Base-by-base conservation (phyloP, 2,797 vertebrate genomes). In the Dryobates pubescens region DNA sequence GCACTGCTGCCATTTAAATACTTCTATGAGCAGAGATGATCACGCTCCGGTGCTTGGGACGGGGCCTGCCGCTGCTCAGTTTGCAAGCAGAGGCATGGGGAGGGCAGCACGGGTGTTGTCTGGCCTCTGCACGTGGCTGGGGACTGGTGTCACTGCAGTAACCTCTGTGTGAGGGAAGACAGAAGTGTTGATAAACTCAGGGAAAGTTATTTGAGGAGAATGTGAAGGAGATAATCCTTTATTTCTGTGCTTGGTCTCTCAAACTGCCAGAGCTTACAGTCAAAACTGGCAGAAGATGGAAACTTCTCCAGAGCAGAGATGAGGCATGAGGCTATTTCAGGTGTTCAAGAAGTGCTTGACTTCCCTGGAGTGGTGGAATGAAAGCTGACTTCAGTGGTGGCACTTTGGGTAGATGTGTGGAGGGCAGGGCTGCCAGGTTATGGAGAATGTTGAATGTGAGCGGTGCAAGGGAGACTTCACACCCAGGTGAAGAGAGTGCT, bases 211-310 rank as follows among this genome's bases (percentile, higher is more conserved):
- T 78, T 62, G 57, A 67, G 59, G 23, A 57, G 47, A 79, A 68
- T 64, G 83, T 0, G 0, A 67, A 80, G 45, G 18, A 49, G 10
- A 9, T 0, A 0, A 4, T 70, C 27, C 17, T 67, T 74, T 81
- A 13, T 78, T 83, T 77, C 20, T 5, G 1, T 23, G 27, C 19
- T 63, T 10, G 1, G 5, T 30, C 41, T 47, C 64, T 65, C 59
- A 78, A 56, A 49, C 4, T 3, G 0, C 36, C 47, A 41, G 27
- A 71, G 5, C 6, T 82, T 86, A 32, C 56, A 51, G 62, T 56
- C 34, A 56, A 84, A 93, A 71, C 54, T 26, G 32, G 24, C 79
- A 64, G 34, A 79, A 70, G 22, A 61, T 32, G 64, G 36, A 82
- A 65, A 5, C 51, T 77, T 73, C 34, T 83, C 14, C 19, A 45